A percentile compares a stretch with the other conserved stretches of the same genome.
phyloP scores from a whole-genome alignment of 2,888 invertebrate species.

The Chydorus sphaericus region DNA sequence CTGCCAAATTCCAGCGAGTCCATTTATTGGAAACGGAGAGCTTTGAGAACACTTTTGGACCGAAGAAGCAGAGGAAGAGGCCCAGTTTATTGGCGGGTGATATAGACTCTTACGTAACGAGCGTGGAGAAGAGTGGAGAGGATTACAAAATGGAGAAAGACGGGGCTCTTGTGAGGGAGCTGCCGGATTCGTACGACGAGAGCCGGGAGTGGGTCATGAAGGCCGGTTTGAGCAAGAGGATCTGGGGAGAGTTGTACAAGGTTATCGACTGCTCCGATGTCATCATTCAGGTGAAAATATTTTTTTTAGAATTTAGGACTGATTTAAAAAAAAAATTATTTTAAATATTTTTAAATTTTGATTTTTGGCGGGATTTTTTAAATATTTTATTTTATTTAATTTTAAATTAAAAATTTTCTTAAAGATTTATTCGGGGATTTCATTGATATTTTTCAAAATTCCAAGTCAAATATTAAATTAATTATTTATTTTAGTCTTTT shows the following conservation, averaged over 20 bases:
- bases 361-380: no score
- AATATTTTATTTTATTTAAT: no score
- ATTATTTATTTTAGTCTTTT: no score
- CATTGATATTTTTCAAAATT: no score
- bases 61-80: conserved; percentile 78
- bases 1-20: conserved; percentile 72
- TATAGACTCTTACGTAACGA: conserved; percentile 58
- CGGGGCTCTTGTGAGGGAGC: conserved; percentile 61
- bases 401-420: no score
- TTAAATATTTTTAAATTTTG: no score
- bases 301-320: no score
- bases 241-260: conserved; percentile 99
- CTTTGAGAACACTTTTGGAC: conserved; percentile 88
- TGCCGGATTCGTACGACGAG: conserved; percentile 55
- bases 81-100: conserved; percentile 56
- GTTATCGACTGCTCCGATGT: conserved; percentile 98
- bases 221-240: conserved; percentile 89
- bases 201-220: conserved; percentile 87
- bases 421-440: no score
- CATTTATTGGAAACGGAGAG: conserved; percentile 92
- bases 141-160: conserved; percentile 70
- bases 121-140: conserved; percentile 52
- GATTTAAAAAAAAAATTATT: no score
- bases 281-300: conserved; percentile 60
- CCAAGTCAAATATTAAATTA: no score